phyloP scores from a whole-genome alignment of 2,113 vertebrate species.

The Coptodon rendalli region DNA sequence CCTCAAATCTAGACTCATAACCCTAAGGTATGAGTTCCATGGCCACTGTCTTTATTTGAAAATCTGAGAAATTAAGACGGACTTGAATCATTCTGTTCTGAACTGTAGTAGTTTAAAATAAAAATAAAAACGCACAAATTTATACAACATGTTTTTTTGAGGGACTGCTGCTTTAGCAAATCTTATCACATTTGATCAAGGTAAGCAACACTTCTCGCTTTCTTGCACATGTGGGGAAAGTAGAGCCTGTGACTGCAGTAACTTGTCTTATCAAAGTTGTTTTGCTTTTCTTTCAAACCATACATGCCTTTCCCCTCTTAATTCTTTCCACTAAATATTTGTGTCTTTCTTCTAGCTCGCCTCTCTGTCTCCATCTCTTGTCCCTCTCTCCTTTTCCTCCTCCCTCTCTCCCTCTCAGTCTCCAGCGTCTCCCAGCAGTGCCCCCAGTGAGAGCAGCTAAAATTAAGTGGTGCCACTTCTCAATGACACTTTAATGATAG shows the following conservation, averaged over 20 bases:
- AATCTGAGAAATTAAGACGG: neutral
- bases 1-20: neutral
- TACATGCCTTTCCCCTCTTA: conserved; percentile 71
- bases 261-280: neutral
- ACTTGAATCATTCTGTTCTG: neutral
- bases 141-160: neutral
- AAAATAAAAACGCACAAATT: neutral
- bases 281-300: conserved; percentile 73
- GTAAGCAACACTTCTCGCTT: neutral
- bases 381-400: neutral
- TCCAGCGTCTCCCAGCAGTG: conserved; percentile 50
- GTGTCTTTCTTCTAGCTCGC: conserved; percentile 1
- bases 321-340: conserved; percentile 45
- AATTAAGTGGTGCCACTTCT: conserved; percentile 98
- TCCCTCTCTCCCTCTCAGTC: conserved; percentile 28
- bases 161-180: neutral
- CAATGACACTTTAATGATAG: conserved; percentile 99
- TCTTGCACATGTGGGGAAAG: neutral
- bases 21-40: neutral
- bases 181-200: neutral
- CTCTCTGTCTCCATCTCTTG: conserved; percentile 19
- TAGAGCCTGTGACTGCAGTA: neutral
- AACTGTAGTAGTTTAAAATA: neutral
- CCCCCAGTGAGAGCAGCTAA: conserved; percentile 91
- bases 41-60: neutral